These are phyloP conservation scores for Rafetus swinhoei DNA, from an alignment of 2,113 vertebrate genomes.

Conservation along the genomic window DNA sequence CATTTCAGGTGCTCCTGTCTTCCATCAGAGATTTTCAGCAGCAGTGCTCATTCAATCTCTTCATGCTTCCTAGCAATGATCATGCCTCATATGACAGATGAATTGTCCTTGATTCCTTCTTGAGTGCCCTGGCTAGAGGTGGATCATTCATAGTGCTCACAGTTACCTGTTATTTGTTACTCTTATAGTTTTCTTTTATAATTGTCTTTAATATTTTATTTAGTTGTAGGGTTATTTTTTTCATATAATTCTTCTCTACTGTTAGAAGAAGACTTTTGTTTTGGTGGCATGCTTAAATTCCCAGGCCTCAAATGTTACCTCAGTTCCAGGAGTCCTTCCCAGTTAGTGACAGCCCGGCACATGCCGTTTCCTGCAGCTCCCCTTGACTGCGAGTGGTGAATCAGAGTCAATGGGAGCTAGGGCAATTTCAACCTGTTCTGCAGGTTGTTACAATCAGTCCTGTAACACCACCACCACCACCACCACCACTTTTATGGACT, in stretches of 20 bases:
- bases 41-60: background rate
- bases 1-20: background rate
- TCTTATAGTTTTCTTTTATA: background rate
- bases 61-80: background rate
- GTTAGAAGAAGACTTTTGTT: background rate
- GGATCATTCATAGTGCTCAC: background rate
- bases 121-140: background rate
- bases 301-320: background rate
- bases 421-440: background rate
- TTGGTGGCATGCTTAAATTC: background rate
- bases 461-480: background rate
- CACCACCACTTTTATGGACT: background rate
- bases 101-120: background rate
- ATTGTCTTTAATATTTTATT: background rate
- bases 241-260: background rate
- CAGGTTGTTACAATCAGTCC: background rate
- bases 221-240: background rate
- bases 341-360: background rate
- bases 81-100: background rate
- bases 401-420: too few relatives aligned
- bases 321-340: background rate
- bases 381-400: background rate
- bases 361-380: too few relatives aligned
- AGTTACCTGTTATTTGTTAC: background rate
- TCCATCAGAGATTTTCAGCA: background rate